Evolutionary conservation across 2,888 invertebrate genomes (phyloP), one percentile per base, ranked within the genome.

Genomic region (Heterodera filipjevi): DNA sequence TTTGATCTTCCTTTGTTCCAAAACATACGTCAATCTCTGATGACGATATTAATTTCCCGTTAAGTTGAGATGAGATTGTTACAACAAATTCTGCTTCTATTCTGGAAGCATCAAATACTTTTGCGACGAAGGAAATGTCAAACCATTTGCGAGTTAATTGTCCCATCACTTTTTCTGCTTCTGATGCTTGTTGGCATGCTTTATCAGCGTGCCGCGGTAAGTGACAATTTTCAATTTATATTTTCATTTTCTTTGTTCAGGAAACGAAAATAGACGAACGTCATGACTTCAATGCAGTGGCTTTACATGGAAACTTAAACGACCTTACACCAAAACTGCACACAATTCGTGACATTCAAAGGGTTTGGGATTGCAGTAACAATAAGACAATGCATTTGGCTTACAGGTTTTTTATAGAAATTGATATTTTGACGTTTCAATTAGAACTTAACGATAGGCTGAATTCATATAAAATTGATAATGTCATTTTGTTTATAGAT

Each of bases 101-200:
- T 84, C 35, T 81, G 81, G 80, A 87, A 87, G 80, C 85, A 88
- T 77, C 79, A 82, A 53, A 71, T 85, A 16, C 71, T 87, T n/a
- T 75, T 86, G 64, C 79, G 81, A 75, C 66, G 84, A 70, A 80
- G 80, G 71, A 87, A 85, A 44, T 35, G 81, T 33, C 86, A 86
- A 87, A 83, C 86, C 33, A 32, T 87, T 39, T 83, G 84, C 76
- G 86, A 87, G 77, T 74, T 87, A 32, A 71, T 85, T 16, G 75
- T 86, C 35, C 84, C 83, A 22, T 78, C 82, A 22, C 66, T 87
- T 8, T 78, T 85, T 64, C 74, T 82, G 44, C 82, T 84, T 33
- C 80, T n/a, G n/a, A n/a, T n/a, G n/a, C n/a, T n/a, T n/a, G n/a
- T n/a, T n/a, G n/a, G n/a, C n/a, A n/a, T n/a, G n/a, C n/a, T n/a